phyloP scores from a whole-genome alignment of 2,797 vertebrate species.

The Halcyon leucocephala region DNA sequence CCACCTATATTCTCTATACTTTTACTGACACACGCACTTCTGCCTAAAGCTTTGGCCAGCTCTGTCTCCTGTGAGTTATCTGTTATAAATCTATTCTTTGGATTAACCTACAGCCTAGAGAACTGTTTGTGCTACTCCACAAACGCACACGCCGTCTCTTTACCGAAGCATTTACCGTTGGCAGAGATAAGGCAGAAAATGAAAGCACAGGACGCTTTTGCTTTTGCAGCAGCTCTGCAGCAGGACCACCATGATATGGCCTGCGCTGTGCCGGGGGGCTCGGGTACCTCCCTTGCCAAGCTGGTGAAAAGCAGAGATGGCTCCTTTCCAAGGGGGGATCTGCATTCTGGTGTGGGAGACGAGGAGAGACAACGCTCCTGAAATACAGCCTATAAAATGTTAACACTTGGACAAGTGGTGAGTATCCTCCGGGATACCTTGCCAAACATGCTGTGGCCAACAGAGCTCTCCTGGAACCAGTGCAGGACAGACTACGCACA shows the following conservation, averaged over 20 bases:
- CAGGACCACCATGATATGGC: accelerated
- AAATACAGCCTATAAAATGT: neutral
- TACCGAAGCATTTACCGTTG: neutral
- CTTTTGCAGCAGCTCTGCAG: neutral
- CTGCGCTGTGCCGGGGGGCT: accelerated
- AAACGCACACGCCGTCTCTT: accelerated
- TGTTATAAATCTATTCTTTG: neutral
- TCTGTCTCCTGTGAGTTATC: neutral
- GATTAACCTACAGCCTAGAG: neutral
- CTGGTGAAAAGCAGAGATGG: neutral
- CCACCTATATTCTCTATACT: neutral
- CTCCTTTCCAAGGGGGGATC: neutral
- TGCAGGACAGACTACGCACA: accelerated
- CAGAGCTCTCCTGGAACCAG: neutral
- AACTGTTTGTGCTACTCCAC: neutral
- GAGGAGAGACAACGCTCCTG: neutral
- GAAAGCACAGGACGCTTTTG: accelerated
- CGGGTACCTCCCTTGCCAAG: accelerated
- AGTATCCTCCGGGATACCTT: neutral
- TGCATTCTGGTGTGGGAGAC: neutral
- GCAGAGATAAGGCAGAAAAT: neutral
- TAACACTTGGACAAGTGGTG: neutral
- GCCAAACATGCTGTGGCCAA: neutral
- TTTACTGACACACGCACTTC: neutral
- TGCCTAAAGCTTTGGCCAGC: neutral